Base-by-base conservation (phyloP, 2,113 vertebrate species). In the Thermophis baileyi region DNA sequence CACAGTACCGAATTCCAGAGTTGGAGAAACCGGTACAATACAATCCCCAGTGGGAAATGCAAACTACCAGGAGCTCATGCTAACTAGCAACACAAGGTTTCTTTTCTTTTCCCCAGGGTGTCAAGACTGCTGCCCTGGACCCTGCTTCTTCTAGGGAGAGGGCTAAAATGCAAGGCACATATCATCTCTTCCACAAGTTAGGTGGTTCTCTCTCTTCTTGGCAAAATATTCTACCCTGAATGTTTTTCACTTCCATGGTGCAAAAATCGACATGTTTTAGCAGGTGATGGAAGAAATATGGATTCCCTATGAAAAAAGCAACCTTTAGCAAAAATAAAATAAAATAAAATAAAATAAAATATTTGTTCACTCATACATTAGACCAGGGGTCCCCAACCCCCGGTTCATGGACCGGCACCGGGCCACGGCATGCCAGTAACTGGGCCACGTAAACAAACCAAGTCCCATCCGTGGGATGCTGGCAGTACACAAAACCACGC, bases 11-110 rank as follows among this genome's bases (percentile, higher is more conserved):
- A 2, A 63, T 0, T 0, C 25, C 2, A 1, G 81, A 94, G 95
- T 96, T 96, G 96, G 94, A 96, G 96, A 94, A 89, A 95, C 92
- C 89, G 6, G 49, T 3, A 7, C 51, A 81, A 69, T 16, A 81
- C 7, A 85, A 94, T 89, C 86, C 86, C 51, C 69, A 24, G 2
- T 53, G 90, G 85, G 16, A 94, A 87, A 89, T 12, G 89, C 88
- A 81, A 90, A 60, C 27, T 40, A 87, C 57, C 81, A 81, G 4
- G 14, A 50, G 81, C 88, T 50, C 22, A 2, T 47, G 6, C 25
- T 46, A 22, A 81, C 1, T 12, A n/a, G 54, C 81, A 50, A 85
- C 74, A 53, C 91, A 60, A 40, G 16, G 9, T 4, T n/a, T 25
- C 40, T 25, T 25, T 14, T 5, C 14, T 35, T 30, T 30, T 47